Percentiles rank a stretch among this genome's conserved stretches.
phyloP scores from a whole-genome alignment of 1,140 invertebrate genomes.

The Varroa destructor region DNA sequence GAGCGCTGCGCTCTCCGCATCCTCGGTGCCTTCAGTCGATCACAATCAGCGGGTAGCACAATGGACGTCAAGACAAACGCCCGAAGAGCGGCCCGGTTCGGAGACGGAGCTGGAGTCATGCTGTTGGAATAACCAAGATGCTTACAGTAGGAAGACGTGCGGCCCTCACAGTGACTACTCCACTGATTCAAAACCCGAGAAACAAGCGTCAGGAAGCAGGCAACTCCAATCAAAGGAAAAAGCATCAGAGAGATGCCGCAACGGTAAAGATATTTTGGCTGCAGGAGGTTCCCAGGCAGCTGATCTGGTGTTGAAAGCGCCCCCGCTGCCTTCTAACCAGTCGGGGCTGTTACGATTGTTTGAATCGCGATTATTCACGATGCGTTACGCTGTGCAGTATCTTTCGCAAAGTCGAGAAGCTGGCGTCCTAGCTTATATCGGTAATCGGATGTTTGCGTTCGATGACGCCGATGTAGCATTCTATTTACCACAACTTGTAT shows the following conservation, averaged over 20 bases:
- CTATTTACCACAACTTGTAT: conserved; percentile 90
- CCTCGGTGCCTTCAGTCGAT: no score
- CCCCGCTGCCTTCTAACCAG: conserved; percentile 37
- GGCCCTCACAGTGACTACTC: conserved; percentile 32
- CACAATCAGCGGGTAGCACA: no score
- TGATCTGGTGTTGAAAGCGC: conserved; percentile 34
- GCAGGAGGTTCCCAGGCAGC: conserved; percentile 27
- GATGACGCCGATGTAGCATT: conserved; percentile 81
- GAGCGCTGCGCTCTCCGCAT: no score
- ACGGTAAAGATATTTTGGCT: background rate
- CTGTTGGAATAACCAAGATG: no score
- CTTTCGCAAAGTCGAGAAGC: conserved; percentile 96
- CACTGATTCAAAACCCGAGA: conserved; percentile 34
- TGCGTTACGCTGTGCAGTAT: conserved; percentile 93
- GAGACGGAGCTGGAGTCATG: conserved; percentile 25
- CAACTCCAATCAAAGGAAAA: background rate
- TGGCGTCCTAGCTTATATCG: conserved; percentile 86
- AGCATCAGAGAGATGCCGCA: conserved; percentile 6
- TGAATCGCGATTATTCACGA: conserved; percentile 91
- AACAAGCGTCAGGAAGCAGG: conserved; percentile 35
- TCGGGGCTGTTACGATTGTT: conserved; percentile 71
- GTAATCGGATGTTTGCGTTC: conserved; percentile 91
- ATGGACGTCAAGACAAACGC: no score
- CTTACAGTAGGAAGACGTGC: conserved; percentile 36
- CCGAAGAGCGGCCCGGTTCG: no score